These are phyloP conservation scores for Gasteruption jaculator DNA, from an alignment of 2,888 invertebrate genomes.

Conservation along the genomic window DNA sequence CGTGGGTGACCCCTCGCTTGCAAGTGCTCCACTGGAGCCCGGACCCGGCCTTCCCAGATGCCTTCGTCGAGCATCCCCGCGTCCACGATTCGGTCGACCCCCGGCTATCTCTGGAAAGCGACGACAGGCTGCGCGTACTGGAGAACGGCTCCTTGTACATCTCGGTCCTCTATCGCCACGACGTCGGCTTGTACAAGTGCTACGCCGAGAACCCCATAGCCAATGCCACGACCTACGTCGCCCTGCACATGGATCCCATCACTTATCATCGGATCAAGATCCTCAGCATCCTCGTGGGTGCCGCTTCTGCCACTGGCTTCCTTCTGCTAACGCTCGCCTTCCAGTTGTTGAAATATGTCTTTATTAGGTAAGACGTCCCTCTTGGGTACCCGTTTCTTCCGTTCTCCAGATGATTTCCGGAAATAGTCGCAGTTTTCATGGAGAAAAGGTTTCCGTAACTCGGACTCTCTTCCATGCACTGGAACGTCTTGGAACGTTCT, in stretches of 20 bases:
- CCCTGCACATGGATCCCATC: conserved; percentile 79
- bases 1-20: conserved; percentile 79
- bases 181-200: conserved; percentile 83
- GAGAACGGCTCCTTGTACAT: conserved; percentile 78
- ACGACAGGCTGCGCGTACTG: conserved; percentile 62
- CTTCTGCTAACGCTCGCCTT: conserved; percentile 74
- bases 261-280: conserved; percentile 81
- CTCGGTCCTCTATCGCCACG: conserved; percentile 66
- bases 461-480: not conserved
- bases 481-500: not conserved
- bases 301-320: conserved; percentile 74
- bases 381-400: not conserved
- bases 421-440: not conserved
- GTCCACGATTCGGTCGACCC: conserved; percentile 58
- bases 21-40: conserved; percentile 75
- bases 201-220: conserved; percentile 80
- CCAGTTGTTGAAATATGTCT: conserved; percentile 69
- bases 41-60: conserved; percentile 62
- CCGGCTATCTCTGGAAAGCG: conserved; percentile 31
- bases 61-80: conserved; percentile 63
- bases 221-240: conserved; percentile 70
- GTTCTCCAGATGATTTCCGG: not conserved
- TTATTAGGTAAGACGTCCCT: conserved; percentile 71
- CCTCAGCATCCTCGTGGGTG: conserved; percentile 77
- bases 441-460: not conserved